Conservation (phyloP, 2,888 invertebrate species). For the Drosophila eohydei region DNA sequence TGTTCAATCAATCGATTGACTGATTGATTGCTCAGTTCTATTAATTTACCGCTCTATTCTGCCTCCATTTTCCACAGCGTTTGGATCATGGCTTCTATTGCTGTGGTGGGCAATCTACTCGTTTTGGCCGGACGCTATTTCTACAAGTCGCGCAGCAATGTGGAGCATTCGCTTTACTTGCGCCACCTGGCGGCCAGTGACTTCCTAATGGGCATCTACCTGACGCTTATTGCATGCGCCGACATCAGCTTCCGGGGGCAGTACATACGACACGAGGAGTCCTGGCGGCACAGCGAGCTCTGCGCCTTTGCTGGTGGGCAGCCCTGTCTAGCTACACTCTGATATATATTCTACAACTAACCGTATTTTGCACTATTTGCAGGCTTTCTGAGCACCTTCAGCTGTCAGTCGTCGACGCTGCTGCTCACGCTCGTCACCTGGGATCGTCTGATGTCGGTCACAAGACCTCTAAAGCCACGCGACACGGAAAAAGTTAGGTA, state of each 20-base stretch:
- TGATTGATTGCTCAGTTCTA: neutral
- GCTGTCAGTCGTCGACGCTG: constrained; percentile 88
- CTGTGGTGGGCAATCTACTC: constrained; percentile 87
- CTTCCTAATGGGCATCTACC: constrained; percentile 88
- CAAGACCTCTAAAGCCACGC: constrained; percentile 86
- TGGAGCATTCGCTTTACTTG: constrained; percentile 87
- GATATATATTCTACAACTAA: neutral
- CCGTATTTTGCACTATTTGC: constrained; percentile 12
- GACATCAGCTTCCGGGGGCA: constrained; percentile 86
- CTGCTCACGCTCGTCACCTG: constrained; percentile 87
- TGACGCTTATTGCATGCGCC: constrained; percentile 87
- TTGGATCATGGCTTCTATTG: constrained; percentile 87
- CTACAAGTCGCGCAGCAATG: constrained; percentile 86
- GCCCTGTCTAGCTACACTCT: neutral
- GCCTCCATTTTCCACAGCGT: constrained; percentile 83
- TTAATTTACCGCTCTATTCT: neutral
- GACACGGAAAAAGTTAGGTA: constrained; percentile 79
- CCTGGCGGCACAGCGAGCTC: constrained; percentile 86
- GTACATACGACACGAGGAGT: constrained; percentile 86
- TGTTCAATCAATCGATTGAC: neutral
- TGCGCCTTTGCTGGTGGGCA: constrained; percentile 87
- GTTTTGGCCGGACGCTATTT: constrained; percentile 87
- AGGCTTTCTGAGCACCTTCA: constrained; percentile 87
- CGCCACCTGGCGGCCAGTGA: constrained; percentile 88
- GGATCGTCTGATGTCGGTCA: constrained; percentile 87